Evolutionary conservation across 2,113 vertebrate genomes (phyloP).

Genomic region (Neomonachus schauinslandi): DNA sequence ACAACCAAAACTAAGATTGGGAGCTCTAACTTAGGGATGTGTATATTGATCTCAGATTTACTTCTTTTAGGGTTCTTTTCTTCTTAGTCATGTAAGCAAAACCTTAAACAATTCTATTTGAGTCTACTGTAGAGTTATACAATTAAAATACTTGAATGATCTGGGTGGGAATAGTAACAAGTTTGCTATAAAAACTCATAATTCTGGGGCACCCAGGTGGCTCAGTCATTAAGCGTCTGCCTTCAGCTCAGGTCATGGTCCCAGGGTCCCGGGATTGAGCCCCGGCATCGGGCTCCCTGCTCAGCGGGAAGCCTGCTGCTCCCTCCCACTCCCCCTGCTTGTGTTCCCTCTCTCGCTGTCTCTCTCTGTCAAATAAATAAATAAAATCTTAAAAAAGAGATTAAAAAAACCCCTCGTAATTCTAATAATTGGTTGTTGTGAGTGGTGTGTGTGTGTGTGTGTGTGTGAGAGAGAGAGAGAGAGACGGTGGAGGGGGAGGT

Average conservation of each 20-base stretch:
- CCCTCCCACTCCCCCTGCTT: too few relatives aligned
- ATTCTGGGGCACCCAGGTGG: neutral
- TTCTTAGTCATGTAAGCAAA: neutral
- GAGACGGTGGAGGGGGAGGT: neutral
- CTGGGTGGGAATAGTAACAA: neutral
- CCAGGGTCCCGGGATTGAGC: too few relatives aligned
- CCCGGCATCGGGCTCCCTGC: too few relatives aligned
- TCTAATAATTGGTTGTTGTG: neutral
- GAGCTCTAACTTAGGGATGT: neutral
- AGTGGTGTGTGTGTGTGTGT: neutral
- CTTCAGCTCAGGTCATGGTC: too few relatives aligned
- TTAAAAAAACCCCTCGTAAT: neutral
- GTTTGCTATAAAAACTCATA: neutral
- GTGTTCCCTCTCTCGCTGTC: too few relatives aligned
- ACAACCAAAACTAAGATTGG: neutral
- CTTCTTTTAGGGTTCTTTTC: neutral
- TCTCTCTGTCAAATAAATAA: too few relatives aligned
- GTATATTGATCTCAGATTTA: neutral
- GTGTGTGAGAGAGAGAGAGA: too few relatives aligned
- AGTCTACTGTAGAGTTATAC: neutral
- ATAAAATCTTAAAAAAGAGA: too few relatives aligned
- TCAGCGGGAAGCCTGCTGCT: too few relatives aligned
- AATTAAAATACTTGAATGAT: slow-evolving; percentile 6
- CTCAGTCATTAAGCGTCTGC: too few relatives aligned
- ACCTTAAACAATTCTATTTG: neutral